phyloP scores from a whole-genome alignment of 2,888 invertebrate genomes.

The Eulithis testata region DNA sequence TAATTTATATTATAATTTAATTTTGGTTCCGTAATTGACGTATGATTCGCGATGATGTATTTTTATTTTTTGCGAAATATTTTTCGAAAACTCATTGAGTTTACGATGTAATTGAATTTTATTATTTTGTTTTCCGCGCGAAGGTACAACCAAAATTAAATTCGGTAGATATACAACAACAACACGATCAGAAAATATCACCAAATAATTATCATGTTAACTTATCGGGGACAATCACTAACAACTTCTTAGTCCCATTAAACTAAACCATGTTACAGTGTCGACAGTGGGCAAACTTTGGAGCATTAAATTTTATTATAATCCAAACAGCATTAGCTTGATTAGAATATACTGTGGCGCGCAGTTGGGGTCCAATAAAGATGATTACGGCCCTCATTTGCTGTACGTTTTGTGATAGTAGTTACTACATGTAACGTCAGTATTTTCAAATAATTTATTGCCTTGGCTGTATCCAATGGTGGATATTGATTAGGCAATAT shows the following conservation, averaged over 20 bases:
- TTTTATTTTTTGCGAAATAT: conserved; percentile 33
- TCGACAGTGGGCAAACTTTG: conserved; percentile 35
- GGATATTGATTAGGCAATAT: conserved; percentile 13
- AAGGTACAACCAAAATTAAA: background rate
- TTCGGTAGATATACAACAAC: too few species aligned
- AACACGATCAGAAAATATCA: conserved; percentile 1
- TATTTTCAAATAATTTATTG: conserved; percentile 16
- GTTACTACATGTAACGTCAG: conserved; percentile 6
- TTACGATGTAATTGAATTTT: background rate
- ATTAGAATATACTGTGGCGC: conserved; percentile 40
- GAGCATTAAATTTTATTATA: conserved; percentile 42
- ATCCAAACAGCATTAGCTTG: conserved; percentile 42
- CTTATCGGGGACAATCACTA: conserved; percentile 15
- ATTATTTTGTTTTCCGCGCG: conserved; percentile 3
- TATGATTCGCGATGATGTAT: conserved; percentile 35
- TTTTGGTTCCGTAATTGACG: conserved; percentile 40
- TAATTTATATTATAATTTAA: conserved; percentile 44
- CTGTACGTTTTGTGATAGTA: conserved; percentile 21
- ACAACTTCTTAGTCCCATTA: conserved; percentile 24
- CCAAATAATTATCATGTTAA: conserved; percentile 14
- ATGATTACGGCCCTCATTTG: conserved; percentile 36
- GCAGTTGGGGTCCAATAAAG: conserved; percentile 40
- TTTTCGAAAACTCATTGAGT: conserved; percentile 4
- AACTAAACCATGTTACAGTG: conserved; percentile 30
- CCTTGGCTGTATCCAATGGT: conserved; percentile 10